These are phyloP conservation scores for Oxyteleia sp. DNA, from an alignment of 2,888 invertebrate genomes.

Conservation along the genomic window DNA sequence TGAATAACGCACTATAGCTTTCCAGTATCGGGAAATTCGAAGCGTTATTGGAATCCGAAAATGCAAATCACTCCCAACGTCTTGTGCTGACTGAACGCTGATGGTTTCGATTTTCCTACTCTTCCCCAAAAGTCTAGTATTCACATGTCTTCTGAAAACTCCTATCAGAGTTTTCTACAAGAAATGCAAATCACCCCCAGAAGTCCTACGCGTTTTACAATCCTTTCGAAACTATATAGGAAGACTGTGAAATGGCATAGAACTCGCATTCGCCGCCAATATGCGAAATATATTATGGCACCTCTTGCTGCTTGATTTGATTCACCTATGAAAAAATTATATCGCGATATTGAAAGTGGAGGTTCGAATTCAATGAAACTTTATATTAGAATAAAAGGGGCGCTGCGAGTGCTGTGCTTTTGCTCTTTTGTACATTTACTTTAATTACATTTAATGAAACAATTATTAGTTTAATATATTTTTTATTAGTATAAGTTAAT, in stretches of 20 bases:
- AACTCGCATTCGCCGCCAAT: too few species aligned
- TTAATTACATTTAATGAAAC: too few species aligned
- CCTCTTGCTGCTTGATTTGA: too few species aligned
- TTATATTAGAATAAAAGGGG: too few species aligned
- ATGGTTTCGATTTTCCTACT: constrained; percentile 40
- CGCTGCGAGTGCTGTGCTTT: too few species aligned
- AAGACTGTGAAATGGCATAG: constrained; percentile 1
- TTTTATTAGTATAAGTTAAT: too few species aligned
- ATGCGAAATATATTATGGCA: too few species aligned
- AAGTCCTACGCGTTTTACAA: constrained; percentile 29
- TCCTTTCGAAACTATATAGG: not conserved
- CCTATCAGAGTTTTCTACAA: constrained; percentile 41
- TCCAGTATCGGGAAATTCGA: constrained; percentile 39
- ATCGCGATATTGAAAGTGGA: too few species aligned
- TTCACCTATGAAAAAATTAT: too few species aligned
- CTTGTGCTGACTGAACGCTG: constrained; percentile 29
- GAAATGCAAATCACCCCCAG: constrained; percentile 32
- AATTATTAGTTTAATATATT: too few species aligned
- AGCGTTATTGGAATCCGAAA: constrained; percentile 43
- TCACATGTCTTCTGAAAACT: constrained; percentile 37
- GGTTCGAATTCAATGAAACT: too few species aligned
- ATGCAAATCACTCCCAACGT: constrained; percentile 42
- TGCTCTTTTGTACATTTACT: too few species aligned
- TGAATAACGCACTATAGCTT: constrained; percentile 34
- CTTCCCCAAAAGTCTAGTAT: constrained; percentile 20